Evolutionary conservation across 1,140 invertebrate genomes (phyloP), one percentile per base, ranked within the genome.

Genomic region (Patella vulgata): DNA sequence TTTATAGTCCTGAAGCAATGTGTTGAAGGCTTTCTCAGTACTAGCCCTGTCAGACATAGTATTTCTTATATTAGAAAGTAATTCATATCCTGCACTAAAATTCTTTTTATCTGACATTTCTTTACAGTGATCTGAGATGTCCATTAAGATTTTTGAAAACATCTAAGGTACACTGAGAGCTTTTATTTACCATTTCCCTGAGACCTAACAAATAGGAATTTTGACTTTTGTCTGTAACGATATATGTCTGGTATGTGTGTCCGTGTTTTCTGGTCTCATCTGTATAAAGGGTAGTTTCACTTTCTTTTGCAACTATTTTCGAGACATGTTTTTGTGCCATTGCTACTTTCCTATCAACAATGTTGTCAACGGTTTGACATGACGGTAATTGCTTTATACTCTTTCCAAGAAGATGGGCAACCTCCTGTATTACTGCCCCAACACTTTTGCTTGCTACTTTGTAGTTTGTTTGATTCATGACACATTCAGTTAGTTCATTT

Each of bases 251-350:
- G 23, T 17, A 47, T 21, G n/a, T n/a, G n/a, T n/a, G n/a, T n/a
- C n/a, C n/a, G n/a, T n/a, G 46, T 47, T 47, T 47, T 47, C 11
- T 14, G 46, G 46, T 47, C 23, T 47, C 46, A 47, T 47, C 46
- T 14, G 46, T 47, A 47, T 47, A 47, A 11, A 47, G 11, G 21
- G 46, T 47, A 9, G 23, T 17, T 47, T 14, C 1, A 11, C 21
- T 47, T 47, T 11, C 46, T 17, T 14, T 23, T 11, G 46, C 11
- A 11, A 47, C 14, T 47, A 23, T 23, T 47, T 23, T 21, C 11
- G 46, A 14, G 14, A 23, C 46, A 11, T 47, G 46, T 21, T n/a
- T 47, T 47, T 47, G 46, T 47, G 46, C 14, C 21, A 47, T 1
- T 47, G 14, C 46, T 23, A 47, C 11, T 47, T 21, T 14, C 46